These are phyloP conservation scores for Trachymyrmex septentrionalis DNA, from an alignment of 1,140 invertebrate genomes.

Conservation along the genomic window DNA sequence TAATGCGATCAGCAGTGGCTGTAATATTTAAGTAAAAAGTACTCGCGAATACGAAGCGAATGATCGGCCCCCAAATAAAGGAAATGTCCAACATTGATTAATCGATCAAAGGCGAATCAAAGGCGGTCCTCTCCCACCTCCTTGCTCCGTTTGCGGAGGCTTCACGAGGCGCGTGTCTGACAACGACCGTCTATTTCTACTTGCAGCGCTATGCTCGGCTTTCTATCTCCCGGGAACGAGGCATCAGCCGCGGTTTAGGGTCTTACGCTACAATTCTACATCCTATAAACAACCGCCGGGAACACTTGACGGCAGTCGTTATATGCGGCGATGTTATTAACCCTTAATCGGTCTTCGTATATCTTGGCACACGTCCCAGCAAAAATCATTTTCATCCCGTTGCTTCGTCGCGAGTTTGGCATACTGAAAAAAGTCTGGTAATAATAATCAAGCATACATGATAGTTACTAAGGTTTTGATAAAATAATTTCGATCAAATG, in stretches of 20 bases:
- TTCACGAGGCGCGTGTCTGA: conserved; percentile 41
- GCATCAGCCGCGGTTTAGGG: conserved; percentile 36
- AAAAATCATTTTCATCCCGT: conserved; percentile 33
- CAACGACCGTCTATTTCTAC: conserved; percentile 60
- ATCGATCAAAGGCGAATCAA: conserved; percentile 50
- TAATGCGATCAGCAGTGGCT: neutral
- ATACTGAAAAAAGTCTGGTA: neutral
- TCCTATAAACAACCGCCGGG: conserved; percentile 45
- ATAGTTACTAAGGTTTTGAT: no score
- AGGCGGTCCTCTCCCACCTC: neutral
- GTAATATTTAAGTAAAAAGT: neutral
- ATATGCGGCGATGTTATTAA: conserved; percentile 52
- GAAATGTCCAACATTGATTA: conserved; percentile 34
- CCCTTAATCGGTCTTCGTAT: conserved; percentile 53
- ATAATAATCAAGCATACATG: no score
- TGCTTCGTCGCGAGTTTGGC: conserved; percentile 18
- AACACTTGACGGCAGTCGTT: conserved; percentile 32
- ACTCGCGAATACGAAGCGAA: neutral
- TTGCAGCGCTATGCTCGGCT: conserved; percentile 54
- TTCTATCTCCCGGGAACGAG: conserved; percentile 57
- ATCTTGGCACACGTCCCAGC: conserved; percentile 34
- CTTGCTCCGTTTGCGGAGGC: neutral
- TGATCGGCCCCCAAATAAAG: neutral
- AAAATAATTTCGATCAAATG: no score
- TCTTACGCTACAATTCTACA: conserved; percentile 40